phyloP scores from a whole-genome alignment of 1,140 invertebrate genomes.

The Zaprionus capensis region DNA sequence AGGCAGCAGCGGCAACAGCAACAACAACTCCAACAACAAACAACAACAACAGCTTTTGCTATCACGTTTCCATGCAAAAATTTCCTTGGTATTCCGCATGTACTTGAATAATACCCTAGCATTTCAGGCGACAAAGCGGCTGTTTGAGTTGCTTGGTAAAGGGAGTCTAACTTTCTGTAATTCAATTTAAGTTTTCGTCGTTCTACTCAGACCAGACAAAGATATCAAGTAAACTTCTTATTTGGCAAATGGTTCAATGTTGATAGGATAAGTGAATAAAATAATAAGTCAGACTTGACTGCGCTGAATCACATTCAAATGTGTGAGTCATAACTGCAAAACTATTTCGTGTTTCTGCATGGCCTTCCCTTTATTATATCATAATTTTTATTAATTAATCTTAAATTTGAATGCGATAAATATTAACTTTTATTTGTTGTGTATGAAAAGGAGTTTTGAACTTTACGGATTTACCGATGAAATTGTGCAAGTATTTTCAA shows the following conservation, averaged over 20 bases:
- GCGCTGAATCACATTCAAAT: background rate
- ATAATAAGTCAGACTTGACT: background rate
- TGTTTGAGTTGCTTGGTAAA: background rate
- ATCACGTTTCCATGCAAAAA: slow-evolving; percentile 79
- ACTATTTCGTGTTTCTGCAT: background rate
- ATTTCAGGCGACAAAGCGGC: background rate
- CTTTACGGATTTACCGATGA: too few species aligned
- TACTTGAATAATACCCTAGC: slow-evolving; percentile 65
- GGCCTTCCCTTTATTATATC: background rate
- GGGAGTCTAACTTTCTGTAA: too few species aligned
- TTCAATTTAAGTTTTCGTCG: background rate
- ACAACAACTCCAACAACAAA: slow-evolving; percentile 19
- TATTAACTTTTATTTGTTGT: background rate
- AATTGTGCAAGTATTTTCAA: too few species aligned
- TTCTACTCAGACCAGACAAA: background rate
- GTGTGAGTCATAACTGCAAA: background rate
- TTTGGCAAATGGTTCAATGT: slow-evolving; percentile 31
- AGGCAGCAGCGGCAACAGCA: slow-evolving; percentile 30
- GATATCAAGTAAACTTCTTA: background rate
- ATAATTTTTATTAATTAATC: background rate
- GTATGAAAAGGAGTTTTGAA: background rate
- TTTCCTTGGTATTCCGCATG: slow-evolving; percentile 69
- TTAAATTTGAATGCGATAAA: background rate
- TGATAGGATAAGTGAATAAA: slow-evolving; percentile 24
- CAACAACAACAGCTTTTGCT: slow-evolving; percentile 72